A percentile compares a stretch with the other conserved stretches of the same genome.
These are phyloP conservation scores for Eira barbara DNA, from an alignment of 2,113 vertebrate genomes.

Conservation along the genomic window DNA sequence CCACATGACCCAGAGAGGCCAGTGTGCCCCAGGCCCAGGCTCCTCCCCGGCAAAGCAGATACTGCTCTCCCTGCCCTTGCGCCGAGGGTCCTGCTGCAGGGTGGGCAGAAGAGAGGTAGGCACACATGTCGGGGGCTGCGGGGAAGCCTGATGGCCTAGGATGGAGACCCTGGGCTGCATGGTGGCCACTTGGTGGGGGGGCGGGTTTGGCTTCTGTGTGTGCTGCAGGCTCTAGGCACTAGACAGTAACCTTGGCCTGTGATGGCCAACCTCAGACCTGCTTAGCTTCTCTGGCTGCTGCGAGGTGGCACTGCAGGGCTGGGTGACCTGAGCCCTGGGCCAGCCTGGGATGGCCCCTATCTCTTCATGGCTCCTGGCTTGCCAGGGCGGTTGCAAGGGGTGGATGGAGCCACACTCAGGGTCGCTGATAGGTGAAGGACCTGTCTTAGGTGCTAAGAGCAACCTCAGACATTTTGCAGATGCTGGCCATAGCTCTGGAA, in stretches of 20 bases:
- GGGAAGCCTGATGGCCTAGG: not conserved
- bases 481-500: not conserved
- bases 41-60: not conserved
- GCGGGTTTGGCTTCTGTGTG: not conserved
- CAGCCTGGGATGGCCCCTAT: not conserved
- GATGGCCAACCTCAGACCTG: fast-evolving
- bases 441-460: not conserved
- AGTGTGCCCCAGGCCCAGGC: not conserved
- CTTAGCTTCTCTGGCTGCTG: not conserved
- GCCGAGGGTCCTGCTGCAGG: fast-evolving
- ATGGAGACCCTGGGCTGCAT: not conserved
- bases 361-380: not conserved
- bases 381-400: fast-evolving
- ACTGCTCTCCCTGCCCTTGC: fast-evolving
- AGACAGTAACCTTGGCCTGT: not conserved
- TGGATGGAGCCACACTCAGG: not conserved
- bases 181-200: not conserved
- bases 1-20: not conserved
- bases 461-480: no score
- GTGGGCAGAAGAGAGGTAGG: not conserved
- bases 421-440: fast-evolving
- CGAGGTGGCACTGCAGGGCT: not conserved
- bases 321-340: not conserved
- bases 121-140: fast-evolving
- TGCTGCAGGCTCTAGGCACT: not conserved